A percentile compares a stretch with the other conserved stretches of the same genome.
Conservation (phyloP, 2,113 vertebrate species). For the Triplophysa tibetana region DNA sequence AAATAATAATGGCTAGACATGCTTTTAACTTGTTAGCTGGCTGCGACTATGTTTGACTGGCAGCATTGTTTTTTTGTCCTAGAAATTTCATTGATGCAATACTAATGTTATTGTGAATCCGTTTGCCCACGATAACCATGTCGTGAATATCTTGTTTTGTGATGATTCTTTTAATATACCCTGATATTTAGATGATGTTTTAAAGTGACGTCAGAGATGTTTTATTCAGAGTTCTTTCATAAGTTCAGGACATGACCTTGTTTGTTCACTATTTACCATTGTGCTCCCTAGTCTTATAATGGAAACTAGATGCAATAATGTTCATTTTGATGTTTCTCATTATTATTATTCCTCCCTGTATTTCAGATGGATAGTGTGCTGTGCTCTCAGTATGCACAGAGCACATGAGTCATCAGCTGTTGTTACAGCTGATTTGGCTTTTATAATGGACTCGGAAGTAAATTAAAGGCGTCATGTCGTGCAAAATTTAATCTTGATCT, state of each 20-base stretch:
- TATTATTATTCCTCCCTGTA: conserved; percentile 5
- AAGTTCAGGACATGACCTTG: not conserved
- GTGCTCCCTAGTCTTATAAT: not conserved
- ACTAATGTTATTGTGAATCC: too few species aligned
- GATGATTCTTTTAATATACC: too few species aligned
- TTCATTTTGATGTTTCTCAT: conserved; percentile 8
- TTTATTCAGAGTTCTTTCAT: not conserved
- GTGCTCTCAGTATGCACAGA: not conserved
- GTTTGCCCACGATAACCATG: too few species aligned
- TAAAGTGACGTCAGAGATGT: not conserved
- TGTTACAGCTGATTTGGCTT: not conserved
- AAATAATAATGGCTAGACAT: too few species aligned
- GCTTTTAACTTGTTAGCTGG: too few species aligned
- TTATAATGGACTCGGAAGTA: not conserved
- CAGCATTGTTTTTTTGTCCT: too few species aligned
- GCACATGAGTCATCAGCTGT: conserved; percentile 17
- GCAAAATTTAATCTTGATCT: not conserved
- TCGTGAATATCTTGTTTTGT: too few species aligned
- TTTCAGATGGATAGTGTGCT: not conserved
- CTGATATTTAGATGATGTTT: conserved; percentile 1
- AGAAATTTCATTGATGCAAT: too few species aligned
- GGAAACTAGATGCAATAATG: conserved; percentile 4
- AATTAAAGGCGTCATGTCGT: not conserved
- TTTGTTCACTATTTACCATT: not conserved
- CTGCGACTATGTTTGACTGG: too few species aligned